Evolutionary conservation across 2,888 invertebrate species (phyloP).

Genomic region (Drosophila algonquin): DNA sequence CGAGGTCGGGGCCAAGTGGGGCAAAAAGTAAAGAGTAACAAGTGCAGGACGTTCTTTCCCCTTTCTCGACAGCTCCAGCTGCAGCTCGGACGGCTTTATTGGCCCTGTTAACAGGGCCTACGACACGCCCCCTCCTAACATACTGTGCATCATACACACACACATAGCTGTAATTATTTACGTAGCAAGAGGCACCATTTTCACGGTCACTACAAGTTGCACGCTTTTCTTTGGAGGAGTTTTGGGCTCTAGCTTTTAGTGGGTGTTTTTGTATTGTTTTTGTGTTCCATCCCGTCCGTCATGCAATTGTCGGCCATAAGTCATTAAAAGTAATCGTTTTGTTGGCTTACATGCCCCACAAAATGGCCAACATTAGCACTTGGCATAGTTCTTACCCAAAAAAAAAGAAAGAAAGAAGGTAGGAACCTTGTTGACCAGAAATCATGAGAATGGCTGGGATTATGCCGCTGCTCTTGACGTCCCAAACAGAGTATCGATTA

Average conservation of each 20-base stretch:
- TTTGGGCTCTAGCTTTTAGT: not conserved
- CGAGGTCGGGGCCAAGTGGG: constrained; percentile 16
- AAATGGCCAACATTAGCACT: constrained; percentile 74
- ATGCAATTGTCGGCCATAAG: constrained; percentile 73
- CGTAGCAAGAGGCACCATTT: constrained; percentile 39
- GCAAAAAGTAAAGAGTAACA: constrained; percentile 8
- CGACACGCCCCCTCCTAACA: constrained; percentile 30
- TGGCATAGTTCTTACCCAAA: constrained; percentile 38
- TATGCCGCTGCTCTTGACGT: not conserved
- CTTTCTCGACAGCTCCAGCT: not conserved
- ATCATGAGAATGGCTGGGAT: not conserved
- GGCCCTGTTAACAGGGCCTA: constrained; percentile 48
- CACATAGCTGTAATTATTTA: constrained; percentile 43
- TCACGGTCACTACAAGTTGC: constrained; percentile 63
- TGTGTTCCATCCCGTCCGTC: constrained; percentile 36
- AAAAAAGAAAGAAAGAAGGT: not conserved
- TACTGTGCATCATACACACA: too few species aligned
- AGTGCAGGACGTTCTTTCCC: constrained; percentile 1
- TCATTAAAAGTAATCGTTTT: constrained; percentile 77
- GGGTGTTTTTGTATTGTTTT: not conserved
- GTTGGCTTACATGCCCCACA: constrained; percentile 72
- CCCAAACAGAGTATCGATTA: constrained; percentile 58
- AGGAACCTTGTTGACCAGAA: constrained; percentile 58
- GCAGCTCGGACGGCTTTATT: constrained; percentile 34
- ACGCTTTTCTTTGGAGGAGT: constrained; percentile 46